Percentiles rank a stretch among this genome's conserved stretches.
phyloP scores from a whole-genome alignment of 2,888 invertebrate genomes.

The Caenorhabditis drosophilae region DNA sequence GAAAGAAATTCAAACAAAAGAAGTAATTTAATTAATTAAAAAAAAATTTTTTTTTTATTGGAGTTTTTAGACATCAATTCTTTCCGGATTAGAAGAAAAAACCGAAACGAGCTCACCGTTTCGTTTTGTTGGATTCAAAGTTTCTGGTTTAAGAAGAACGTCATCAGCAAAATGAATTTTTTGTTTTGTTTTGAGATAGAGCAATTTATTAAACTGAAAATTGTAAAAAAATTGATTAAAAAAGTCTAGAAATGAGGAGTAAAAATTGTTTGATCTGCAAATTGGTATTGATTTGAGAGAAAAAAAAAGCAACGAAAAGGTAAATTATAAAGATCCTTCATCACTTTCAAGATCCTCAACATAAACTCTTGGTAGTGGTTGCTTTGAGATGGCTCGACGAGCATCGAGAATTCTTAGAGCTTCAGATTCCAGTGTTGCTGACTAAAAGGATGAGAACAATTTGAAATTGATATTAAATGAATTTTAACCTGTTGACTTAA shows the following conservation, averaged over 20 bases:
- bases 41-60: not conserved
- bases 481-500: conserved; percentile 43
- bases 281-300: too few relatives aligned
- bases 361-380: conserved; percentile 39
- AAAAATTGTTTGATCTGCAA: too few relatives aligned
- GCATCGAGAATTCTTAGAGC: conserved; percentile 44
- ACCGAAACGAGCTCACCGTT: not conserved
- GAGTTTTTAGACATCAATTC: not conserved
- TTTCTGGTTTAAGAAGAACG: not conserved
- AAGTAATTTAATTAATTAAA: not conserved
- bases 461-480: not conserved
- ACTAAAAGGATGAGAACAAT: conserved; percentile 16
- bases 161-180: not conserved
- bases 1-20: not conserved
- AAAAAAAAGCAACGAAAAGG: not conserved
- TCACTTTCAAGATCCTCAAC: conserved; percentile 38
- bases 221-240: too few relatives aligned
- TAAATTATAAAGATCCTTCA: conserved; percentile 12
- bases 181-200: not conserved
- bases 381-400: conserved; percentile 34
- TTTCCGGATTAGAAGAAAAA: not conserved
- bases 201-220: too few relatives aligned
- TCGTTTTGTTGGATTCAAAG: conserved; percentile 3
- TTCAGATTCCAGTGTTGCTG: conserved; percentile 42
- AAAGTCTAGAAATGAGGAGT: too few relatives aligned